These are phyloP conservation scores for Crotalus horridus DNA, from an alignment of 2,113 vertebrate genomes.

Conservation along the genomic window DNA sequence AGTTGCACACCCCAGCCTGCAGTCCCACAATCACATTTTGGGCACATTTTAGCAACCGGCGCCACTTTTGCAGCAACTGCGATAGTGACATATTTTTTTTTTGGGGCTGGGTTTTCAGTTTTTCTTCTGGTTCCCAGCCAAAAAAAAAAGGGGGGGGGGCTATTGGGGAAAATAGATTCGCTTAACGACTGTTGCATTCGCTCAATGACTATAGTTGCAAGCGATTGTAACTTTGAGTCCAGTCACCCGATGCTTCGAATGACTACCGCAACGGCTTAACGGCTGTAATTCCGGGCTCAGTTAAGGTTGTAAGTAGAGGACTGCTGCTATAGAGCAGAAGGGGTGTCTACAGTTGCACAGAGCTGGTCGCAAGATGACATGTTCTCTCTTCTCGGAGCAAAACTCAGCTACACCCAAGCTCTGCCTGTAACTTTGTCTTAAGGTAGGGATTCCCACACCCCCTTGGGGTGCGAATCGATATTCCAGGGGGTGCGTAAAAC, in stretches of 20 bases:
- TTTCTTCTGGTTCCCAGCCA: not conserved
- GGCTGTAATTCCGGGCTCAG: not conserved
- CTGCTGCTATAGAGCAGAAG: not conserved
- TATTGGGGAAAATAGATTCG: not conserved
- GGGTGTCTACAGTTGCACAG: not conserved
- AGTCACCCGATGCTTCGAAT: not conserved
- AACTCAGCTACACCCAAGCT: not conserved
- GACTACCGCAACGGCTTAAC: not conserved
- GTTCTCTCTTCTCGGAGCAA: not conserved
- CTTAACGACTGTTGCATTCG: not conserved
- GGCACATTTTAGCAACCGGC: not conserved
- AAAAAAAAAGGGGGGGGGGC: not conserved
- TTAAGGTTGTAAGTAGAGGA: not conserved
- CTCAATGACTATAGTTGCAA: not conserved
- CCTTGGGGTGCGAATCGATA: too few relatives aligned
- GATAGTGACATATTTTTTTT: not conserved
- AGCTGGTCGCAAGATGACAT: not conserved
- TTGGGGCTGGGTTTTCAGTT: not conserved
- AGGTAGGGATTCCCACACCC: too few relatives aligned
- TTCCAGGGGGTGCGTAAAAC: too few relatives aligned
- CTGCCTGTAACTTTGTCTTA: not conserved
- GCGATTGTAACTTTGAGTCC: not conserved
- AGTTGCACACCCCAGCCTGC: not conserved
- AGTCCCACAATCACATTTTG: not conserved
- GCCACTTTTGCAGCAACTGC: not conserved